These are phyloP conservation scores for Poecilia gillii DNA, from an alignment of 2,797 vertebrate species.

Conservation along the genomic window DNA sequence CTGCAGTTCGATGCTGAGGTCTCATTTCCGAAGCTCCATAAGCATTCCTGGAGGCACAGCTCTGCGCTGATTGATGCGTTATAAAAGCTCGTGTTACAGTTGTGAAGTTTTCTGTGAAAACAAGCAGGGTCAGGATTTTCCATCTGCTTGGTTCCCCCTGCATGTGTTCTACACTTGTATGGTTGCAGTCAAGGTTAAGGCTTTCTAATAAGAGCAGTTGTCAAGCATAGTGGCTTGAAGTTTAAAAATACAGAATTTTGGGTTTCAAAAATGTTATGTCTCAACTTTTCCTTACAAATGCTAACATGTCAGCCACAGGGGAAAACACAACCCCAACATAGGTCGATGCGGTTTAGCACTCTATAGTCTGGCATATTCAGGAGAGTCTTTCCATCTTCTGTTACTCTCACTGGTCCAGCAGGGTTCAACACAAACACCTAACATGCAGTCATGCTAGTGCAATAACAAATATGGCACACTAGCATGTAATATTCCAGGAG, in stretches of 20 bases:
- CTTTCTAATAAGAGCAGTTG: background rate
- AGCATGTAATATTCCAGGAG: background rate
- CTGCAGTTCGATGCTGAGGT: constrained; percentile 69
- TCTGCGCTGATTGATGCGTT: constrained; percentile 73
- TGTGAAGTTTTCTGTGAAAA: constrained; percentile 80
- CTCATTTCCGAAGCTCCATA: constrained; percentile 67
- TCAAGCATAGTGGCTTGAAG: background rate
- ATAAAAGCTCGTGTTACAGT: constrained; percentile 76
- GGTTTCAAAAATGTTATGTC: background rate
- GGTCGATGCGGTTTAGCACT: background rate
- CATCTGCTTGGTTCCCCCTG: constrained; percentile 35
- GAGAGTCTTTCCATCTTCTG: background rate
- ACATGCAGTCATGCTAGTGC: background rate
- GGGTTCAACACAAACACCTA: background rate
- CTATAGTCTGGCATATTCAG: background rate
- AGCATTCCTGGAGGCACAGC: constrained; percentile 72
- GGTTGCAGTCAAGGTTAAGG: background rate
- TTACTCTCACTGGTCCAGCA: background rate
- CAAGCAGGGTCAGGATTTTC: constrained; percentile 72
- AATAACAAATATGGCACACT: background rate
- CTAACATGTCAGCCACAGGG: background rate
- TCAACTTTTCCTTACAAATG: background rate
- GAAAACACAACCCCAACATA: too few species aligned
- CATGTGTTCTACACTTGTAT: background rate
- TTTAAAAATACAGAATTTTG: background rate